Conservation (phyloP, 92 coral and sea anemone genomes). For the Palythoa grandis region DNA sequence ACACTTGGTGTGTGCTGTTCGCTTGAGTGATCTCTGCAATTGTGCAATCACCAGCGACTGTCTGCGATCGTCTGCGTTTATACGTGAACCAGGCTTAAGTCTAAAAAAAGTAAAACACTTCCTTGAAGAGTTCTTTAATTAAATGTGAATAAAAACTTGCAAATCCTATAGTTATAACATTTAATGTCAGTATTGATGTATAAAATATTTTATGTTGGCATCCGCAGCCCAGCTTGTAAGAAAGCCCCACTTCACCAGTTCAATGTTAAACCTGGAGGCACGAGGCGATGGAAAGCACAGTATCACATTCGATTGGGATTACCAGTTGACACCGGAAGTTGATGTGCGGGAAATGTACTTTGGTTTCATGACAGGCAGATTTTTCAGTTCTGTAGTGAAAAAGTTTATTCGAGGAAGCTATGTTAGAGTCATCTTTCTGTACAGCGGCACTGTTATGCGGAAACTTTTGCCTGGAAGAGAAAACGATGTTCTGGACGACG, state of each 20-base stretch:
- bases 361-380: not conserved
- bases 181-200: too few relatives aligned
- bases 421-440: not conserved
- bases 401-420: slow-evolving; percentile 14
- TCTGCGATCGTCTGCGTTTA: too few relatives aligned
- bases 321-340: not conserved
- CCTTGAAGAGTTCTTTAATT: too few relatives aligned
- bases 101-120: too few relatives aligned
- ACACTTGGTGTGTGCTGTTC: too few relatives aligned
- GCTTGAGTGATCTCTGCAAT: too few relatives aligned
- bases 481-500: slow-evolving; percentile 4
- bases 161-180: too few relatives aligned
- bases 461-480: slow-evolving; percentile 18
- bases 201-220: not conserved
- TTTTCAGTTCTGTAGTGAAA: not conserved
- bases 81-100: too few relatives aligned
- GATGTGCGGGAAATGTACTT: not conserved
- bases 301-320: slow-evolving; percentile 21
- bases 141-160: too few relatives aligned
- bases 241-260: not conserved
- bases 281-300: slow-evolving; percentile 22
- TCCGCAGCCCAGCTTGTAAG: not conserved
- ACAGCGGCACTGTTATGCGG: not conserved
- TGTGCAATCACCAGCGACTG: too few relatives aligned
- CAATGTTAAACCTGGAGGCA: not conserved